Evolutionary conservation across 2,113 vertebrate genomes (phyloP).

Genomic region (Hassar affinis): DNA sequence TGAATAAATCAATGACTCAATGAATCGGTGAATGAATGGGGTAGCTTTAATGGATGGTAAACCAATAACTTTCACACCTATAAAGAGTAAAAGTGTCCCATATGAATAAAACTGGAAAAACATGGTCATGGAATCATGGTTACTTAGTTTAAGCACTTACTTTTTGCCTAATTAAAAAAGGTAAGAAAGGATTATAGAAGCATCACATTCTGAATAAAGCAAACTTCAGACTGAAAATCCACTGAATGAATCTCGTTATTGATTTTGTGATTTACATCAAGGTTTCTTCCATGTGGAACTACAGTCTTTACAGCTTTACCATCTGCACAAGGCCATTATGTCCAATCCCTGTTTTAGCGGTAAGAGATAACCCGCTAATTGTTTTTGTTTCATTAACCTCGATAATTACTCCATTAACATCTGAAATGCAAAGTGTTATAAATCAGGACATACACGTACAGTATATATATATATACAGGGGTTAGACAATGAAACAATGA

Average conservation of each 20-base stretch:
- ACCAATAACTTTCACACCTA: neutral
- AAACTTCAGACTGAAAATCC: neutral
- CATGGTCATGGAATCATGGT: neutral
- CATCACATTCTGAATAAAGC: neutral
- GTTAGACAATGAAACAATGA: no score
- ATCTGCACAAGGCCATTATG: neutral
- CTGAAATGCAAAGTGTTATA: neutral
- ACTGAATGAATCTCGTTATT: neutral
- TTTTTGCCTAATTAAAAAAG: no score
- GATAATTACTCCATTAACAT: conserved; percentile 19
- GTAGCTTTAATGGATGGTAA: neutral
- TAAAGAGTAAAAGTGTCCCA: neutral
- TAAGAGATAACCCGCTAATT: neutral
- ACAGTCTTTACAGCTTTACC: neutral
- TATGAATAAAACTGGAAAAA: neutral
- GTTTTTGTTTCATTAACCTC: conserved; percentile 11
- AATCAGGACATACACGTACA: neutral
- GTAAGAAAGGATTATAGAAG: neutral
- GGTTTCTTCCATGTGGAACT: neutral
- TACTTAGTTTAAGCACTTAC: neutral
- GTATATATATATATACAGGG: no score
- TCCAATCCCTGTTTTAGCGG: neutral
- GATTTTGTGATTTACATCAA: neutral
- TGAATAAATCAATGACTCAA: neutral
- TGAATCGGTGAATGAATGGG: neutral